Base-by-base conservation (phyloP, 2,113 vertebrate genomes). In the Hippocampus guttulatus region DNA sequence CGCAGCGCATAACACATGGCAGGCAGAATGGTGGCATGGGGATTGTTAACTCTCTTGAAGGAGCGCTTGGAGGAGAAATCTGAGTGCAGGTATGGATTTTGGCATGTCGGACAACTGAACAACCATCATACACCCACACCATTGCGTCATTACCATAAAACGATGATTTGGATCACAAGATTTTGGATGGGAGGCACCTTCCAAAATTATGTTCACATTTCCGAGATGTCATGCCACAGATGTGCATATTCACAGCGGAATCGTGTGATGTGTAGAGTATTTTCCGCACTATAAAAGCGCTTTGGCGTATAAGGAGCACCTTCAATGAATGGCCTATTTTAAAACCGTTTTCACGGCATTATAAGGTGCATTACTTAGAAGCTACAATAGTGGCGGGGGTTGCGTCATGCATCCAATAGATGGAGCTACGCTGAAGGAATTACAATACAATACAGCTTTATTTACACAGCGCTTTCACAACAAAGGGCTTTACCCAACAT, bases 1-100 rank as follows among this genome's bases (percentile, higher is more conserved):
- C 75, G 65, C 69, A 66, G 82, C 83, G 84, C 81, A 87, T 88
- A 83, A 88, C 86, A 73, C 84, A 88, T 85, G 54, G 70, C 18
- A 71, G 80, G 73, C 75, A 68, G 62, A 84, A 75, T 14, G 63
- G 49, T 74, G 78, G 74, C 74, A 75, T 64, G 54, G 38, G 64
- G 55, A 47, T 25, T 16, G 41, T 65, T 47, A 18, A 8, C 63
- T 41, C 11, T 43, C 73, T 84, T 72, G 70, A 65, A 82, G 66
- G 67, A 67, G 30, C 18, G 69, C 74, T 74, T 79, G 69, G 76
- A 78, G 73, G 75, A 79, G 76, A 77, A 68, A 66, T 83, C 79
- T 75, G 77, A 71, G 70, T 60, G 76, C 60, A 3, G 79, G 76
- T 49, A 68, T 18, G 43, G 71, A 67, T 75, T 69, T 76, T 40